Evolutionary conservation across 2,113 vertebrate genomes (phyloP), one percentile per base, ranked within the genome.

Genomic region (Plotosus lineatus): DNA sequence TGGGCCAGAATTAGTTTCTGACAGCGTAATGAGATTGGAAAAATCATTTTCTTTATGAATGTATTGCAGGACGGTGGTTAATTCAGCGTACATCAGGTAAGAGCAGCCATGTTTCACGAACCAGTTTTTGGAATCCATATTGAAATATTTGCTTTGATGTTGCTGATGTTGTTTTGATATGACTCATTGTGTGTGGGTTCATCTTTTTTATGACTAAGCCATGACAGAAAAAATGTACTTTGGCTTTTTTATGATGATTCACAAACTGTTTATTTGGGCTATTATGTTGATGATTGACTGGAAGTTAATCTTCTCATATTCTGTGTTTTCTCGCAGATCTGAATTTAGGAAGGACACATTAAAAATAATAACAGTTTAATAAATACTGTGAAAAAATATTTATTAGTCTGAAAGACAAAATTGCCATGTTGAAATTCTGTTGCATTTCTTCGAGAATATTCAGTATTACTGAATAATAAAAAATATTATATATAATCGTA

Each of bases 1-100:
- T 33, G 19, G 44, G 78, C 58, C 78, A 58, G 78, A 2, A 72
- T 79, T 40, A 71, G 38, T 63, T 61, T 77, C 10, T 9, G 42
- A 15, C 23, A 8, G n/a, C 1, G 26, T 44, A 81, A 66, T 65
- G n/a, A 75, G 60, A 75, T 4, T 38, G 15, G 33, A 65, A 73
- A 80, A 28, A 28, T 31, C 8, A 72, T 69, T 56, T 72, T 80
- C 33, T 42, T 60, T 60, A 60, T 21, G 40, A 28, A 15, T 58
- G 21, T 21, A 3, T n/a, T 40, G 53, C 36, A 42, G 38, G 23
- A 31, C 31, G 55, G 44, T 38, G 12, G 75, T 61, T 72, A 48
- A 50, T 74, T 51, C 10, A 40, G 56, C 12, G 3, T 48, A 15
- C 31, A 80, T 17, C 50, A 42, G 26, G 40, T 51, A 77, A 11